phyloP scores from a whole-genome alignment of 2,888 invertebrate species.

The Machimus rusticus region DNA sequence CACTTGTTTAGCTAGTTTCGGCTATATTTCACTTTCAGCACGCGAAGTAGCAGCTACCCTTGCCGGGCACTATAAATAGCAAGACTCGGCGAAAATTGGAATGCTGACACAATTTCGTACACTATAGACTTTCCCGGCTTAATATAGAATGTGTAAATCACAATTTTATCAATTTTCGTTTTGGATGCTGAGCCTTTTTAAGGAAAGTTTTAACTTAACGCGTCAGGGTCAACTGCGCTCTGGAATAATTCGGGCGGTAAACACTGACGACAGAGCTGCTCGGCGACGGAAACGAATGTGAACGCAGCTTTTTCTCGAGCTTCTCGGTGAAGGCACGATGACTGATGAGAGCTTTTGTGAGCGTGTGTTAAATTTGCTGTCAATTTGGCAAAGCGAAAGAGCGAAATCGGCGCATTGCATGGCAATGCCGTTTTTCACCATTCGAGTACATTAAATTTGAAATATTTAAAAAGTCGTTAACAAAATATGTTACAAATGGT shows the following conservation, averaged over 20 bases:
- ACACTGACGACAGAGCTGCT: neutral
- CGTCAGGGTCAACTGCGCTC: slow-evolving; percentile 2
- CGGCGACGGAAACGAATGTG: neutral
- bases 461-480: no score
- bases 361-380: neutral
- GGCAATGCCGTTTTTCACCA: neutral
- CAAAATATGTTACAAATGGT: no score
- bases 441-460: no score
- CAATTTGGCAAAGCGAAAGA: neutral
- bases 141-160: neutral
- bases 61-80: neutral
- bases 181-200: neutral
- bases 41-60: neutral
- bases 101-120: neutral
- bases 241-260: neutral
- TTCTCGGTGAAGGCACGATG: neutral
- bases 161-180: neutral
- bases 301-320: neutral
- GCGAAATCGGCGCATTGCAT: neutral
- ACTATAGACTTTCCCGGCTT: neutral
- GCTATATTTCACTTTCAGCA: neutral
- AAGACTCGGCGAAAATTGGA: neutral
- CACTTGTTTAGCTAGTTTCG: neutral
- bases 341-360: neutral
- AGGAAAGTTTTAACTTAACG: neutral